Evolutionary conservation across 2,888 invertebrate genomes (phyloP), one percentile per base, ranked within the genome.

Genomic region (Tubiluchus corallicola): DNA sequence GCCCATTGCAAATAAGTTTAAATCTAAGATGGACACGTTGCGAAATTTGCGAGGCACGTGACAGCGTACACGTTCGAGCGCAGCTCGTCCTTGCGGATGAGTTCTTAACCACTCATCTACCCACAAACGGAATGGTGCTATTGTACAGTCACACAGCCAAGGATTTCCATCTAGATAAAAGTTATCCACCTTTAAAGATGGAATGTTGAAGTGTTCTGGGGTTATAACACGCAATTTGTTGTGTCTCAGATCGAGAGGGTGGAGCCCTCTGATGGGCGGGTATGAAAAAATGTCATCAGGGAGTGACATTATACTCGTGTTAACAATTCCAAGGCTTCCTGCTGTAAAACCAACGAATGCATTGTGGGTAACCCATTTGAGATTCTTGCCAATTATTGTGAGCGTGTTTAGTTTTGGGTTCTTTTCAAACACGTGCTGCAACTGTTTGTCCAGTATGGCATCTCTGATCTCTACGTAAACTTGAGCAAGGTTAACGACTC

Each of bases 331-430:
- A 9, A 29, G 29, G 29, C 29, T 29, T 9, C 29, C 29, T 9
- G 29, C 29, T n/a, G 29, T 29, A n/a, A 29, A 29, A n/a, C 29
- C 29, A n/a, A 29, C 29, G 29, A 29, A 29, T 9, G 29, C 29
- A n/a, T 29, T 29, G 9, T 29, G 9, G 9, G 29, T 29, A n/a
- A 29, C n/a, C 29, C 29, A 29, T n/a, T 29, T 29, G 9, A 29
- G 29, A 9, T n/a, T 9, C 29, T 9, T 9, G 9, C 29, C 29
- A n/a, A 29, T 9, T n/a, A 29, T n/a, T n/a, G 29, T 29, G 9
- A 29, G 29, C 29, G 29, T 9, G 29, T 29, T 29, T n/a, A 29
- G 29, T n/a, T 29, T 29, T 9, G 29, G 9, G 29, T 29, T 29
- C 9, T 29, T 29, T n/a, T 29, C n/a, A n/a, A 29, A 29, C 29